Conservation (phyloP, 92 coral and sea anemone species). For the Zoanthus solanderi region DNA sequence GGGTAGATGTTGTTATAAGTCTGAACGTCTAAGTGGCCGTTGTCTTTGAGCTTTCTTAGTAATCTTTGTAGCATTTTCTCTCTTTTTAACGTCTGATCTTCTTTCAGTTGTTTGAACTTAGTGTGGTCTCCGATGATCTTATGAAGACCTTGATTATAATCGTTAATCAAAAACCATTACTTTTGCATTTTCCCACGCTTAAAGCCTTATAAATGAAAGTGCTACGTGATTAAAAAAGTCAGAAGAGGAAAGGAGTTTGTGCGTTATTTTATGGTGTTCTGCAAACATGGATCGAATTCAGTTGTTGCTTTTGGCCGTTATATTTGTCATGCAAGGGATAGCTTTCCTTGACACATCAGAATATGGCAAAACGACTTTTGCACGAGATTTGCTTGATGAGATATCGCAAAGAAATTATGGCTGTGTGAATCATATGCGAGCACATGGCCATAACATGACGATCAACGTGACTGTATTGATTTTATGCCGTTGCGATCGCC, state of each 20-base stretch:
- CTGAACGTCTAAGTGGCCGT: too few relatives aligned
- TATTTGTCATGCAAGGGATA: constrained; percentile 20
- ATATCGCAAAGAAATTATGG: constrained; percentile 31
- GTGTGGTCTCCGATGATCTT: too few relatives aligned
- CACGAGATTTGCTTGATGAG: constrained; percentile 8
- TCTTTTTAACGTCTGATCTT: too few relatives aligned
- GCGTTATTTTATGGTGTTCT: constrained; percentile 14
- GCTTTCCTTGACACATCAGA: constrained; percentile 27
- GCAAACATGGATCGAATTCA: constrained; percentile 27
- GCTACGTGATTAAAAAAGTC: too few relatives aligned
- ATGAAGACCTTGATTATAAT: too few relatives aligned
- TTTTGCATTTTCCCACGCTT: too few relatives aligned
- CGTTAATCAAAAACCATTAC: too few relatives aligned
- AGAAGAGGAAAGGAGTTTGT: constrained; percentile 31
- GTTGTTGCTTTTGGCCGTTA: neutral
- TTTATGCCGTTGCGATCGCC: constrained; percentile 11
- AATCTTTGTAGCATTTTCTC: too few relatives aligned
- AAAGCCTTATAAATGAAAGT: too few relatives aligned
- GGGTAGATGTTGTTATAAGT: too few relatives aligned
- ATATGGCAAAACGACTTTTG: neutral
- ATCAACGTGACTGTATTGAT: constrained; percentile 25
- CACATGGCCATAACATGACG: constrained; percentile 18
- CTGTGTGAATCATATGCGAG: constrained; percentile 28
- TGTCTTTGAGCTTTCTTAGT: too few relatives aligned
- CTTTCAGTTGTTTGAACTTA: too few relatives aligned